Evolutionary conservation across 2,797 vertebrate species (phyloP).

Genomic region (Lagothrix lagotricha): DNA sequence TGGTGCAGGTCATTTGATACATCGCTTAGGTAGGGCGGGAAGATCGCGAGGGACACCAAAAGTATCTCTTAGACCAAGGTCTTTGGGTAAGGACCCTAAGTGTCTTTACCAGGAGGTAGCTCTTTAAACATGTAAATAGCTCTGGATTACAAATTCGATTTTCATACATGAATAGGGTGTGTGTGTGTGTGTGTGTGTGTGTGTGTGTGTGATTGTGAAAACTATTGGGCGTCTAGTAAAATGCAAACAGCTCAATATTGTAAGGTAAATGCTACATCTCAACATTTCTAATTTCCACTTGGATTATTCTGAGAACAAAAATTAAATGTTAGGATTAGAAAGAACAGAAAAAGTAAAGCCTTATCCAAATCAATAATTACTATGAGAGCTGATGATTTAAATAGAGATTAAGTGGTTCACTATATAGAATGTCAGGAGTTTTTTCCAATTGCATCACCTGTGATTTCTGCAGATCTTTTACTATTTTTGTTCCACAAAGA

Average conservation of each 20-base stretch:
- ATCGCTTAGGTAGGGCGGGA: not conserved
- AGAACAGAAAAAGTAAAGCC: not conserved
- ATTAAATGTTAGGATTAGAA: not conserved
- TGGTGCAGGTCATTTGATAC: not conserved
- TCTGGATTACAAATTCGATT: not conserved
- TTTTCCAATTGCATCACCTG: not conserved
- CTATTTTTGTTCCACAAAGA: not conserved
- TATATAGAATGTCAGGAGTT: not conserved
- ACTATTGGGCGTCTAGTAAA: not conserved
- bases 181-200: not conserved
- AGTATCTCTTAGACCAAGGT: not conserved
- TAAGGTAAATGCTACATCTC: not conserved
- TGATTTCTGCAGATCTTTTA: constrained; percentile 8
- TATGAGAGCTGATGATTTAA: not conserved
- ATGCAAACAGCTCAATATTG: not conserved
- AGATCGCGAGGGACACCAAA: not conserved
- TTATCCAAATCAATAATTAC: not conserved
- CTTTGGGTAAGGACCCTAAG: not conserved
- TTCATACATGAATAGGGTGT: not conserved
- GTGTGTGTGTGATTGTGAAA: not conserved
- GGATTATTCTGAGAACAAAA: not conserved
- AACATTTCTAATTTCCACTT: constrained; percentile 1
- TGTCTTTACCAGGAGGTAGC: not conserved
- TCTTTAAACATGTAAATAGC: constrained; percentile 16
- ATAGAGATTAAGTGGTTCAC: not conserved